phyloP scores from a whole-genome alignment of 1,140 invertebrate species.

The Colletes latitarsis region DNA sequence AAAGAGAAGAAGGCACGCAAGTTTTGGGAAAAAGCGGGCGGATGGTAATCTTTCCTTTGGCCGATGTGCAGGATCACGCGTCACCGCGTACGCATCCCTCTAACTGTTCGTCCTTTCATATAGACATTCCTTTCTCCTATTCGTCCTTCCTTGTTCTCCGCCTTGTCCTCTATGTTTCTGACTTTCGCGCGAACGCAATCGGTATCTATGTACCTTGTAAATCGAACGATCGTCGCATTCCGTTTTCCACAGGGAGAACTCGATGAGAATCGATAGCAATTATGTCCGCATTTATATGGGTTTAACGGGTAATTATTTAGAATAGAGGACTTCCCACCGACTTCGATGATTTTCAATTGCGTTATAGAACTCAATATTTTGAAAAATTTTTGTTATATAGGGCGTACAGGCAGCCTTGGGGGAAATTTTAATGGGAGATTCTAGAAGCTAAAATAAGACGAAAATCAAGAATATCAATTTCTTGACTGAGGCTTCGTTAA shows the following conservation, averaged over 20 bases:
- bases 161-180: constrained; percentile 45
- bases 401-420: too few species aligned
- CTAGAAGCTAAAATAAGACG: too few species aligned
- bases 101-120: constrained; percentile 74
- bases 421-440: too few species aligned
- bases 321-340: too few species aligned
- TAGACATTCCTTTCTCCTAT: constrained; percentile 78
- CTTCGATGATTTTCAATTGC: too few species aligned
- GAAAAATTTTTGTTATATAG: too few species aligned
- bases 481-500: too few species aligned
- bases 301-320: too few species aligned
- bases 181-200: constrained; percentile 10
- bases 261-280: neutral
- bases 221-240: neutral
- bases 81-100: constrained; percentile 72
- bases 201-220: neutral
- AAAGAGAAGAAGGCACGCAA: constrained; percentile 41
- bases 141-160: constrained; percentile 51
- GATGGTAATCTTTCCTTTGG: constrained; percentile 80
- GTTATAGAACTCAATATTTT: too few species aligned
- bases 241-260: neutral
- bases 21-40: constrained; percentile 72
- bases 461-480: too few species aligned
- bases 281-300: too few species aligned
- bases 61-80: constrained; percentile 80